Conservation (phyloP, 2,797 vertebrate species). For the Centropyge bicolor region DNA sequence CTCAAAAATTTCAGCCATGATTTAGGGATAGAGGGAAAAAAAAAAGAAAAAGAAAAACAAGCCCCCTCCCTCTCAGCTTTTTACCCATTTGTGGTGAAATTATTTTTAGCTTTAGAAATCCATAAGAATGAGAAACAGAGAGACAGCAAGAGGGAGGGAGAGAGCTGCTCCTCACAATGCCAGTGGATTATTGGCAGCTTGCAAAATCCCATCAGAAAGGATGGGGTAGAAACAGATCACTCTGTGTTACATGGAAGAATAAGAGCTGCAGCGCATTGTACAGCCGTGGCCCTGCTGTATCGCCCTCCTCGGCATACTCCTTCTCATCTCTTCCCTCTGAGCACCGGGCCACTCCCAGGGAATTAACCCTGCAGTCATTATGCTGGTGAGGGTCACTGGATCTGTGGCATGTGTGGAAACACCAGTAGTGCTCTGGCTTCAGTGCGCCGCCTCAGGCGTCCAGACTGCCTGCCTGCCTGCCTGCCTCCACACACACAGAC, state of each 20-base stretch:
- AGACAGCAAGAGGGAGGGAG: constrained; percentile 36
- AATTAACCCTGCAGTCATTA: constrained; percentile 82
- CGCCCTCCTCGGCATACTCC: constrained; percentile 37
- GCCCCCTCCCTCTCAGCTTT: constrained; percentile 35
- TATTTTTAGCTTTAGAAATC: constrained; percentile 81
- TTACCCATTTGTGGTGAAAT: constrained; percentile 70
- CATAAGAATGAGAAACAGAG: constrained; percentile 54
- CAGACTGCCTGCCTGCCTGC: constrained; percentile 37
- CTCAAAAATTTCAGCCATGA: constrained; percentile 73
- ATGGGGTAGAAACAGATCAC: constrained; percentile 67
- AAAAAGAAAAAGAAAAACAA: constrained; percentile 34
- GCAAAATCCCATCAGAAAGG: constrained; percentile 76
- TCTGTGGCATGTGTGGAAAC: constrained; percentile 82
- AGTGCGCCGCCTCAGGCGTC: constrained; percentile 63
- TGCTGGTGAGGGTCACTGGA: constrained; percentile 76
- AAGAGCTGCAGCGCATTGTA: constrained; percentile 51
- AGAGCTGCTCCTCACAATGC: constrained; percentile 56
- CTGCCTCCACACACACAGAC: constrained; percentile 29
- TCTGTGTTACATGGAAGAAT: constrained; percentile 63
- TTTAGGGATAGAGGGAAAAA: constrained; percentile 73
- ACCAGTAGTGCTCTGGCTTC: constrained; percentile 67
- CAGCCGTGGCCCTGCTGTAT: constrained; percentile 39
- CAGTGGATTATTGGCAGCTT: constrained; percentile 79
- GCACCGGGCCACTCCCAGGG: constrained; percentile 62
- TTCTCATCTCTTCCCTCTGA: constrained; percentile 58